A percentile compares a stretch with the other conserved stretches of the same genome.
Evolutionary conservation across 2,888 invertebrate species (phyloP).

Genomic region (Drosophila hamatofila): DNA sequence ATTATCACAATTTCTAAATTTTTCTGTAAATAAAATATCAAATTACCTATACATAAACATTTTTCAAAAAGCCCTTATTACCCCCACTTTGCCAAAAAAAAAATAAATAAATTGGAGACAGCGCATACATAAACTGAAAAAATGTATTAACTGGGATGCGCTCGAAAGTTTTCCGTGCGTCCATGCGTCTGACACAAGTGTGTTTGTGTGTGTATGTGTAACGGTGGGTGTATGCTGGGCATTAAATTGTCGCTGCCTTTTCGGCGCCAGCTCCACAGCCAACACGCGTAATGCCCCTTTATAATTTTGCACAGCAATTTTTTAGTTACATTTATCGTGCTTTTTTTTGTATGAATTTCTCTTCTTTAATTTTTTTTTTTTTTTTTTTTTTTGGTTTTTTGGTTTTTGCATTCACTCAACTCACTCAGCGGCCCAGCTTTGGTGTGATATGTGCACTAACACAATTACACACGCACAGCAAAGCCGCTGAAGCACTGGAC

Average conservation of each 20-base stretch:
- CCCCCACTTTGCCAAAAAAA: background rate
- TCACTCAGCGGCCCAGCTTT: slow-evolving; percentile 31
- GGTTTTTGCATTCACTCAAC: slow-evolving; percentile 35
- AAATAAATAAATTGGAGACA: background rate
- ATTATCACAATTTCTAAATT: background rate
- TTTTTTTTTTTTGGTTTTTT: slow-evolving; percentile 8
- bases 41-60: background rate
- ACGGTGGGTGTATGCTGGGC: slow-evolving; percentile 35
- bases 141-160: slow-evolving; percentile 45
- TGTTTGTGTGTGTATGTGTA: slow-evolving; percentile 21
- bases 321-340: slow-evolving; percentile 64
- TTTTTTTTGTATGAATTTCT: slow-evolving; percentile 32
- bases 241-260: slow-evolving; percentile 56
- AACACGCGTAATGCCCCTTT: slow-evolving; percentile 58
- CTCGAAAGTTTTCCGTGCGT: slow-evolving; percentile 48
- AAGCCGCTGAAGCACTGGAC: slow-evolving; percentile 39
- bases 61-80: background rate
- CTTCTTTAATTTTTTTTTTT: background rate
- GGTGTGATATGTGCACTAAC: slow-evolving; percentile 58
- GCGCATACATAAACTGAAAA: slow-evolving; percentile 11
- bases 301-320: slow-evolving; percentile 70
- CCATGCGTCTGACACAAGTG: slow-evolving; percentile 11
- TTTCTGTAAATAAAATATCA: background rate
- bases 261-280: slow-evolving; percentile 30
- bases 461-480: slow-evolving; percentile 69